Evolutionary conservation across 2,113 vertebrate species (phyloP).

Genomic region (Cercopithecus mona): DNA sequence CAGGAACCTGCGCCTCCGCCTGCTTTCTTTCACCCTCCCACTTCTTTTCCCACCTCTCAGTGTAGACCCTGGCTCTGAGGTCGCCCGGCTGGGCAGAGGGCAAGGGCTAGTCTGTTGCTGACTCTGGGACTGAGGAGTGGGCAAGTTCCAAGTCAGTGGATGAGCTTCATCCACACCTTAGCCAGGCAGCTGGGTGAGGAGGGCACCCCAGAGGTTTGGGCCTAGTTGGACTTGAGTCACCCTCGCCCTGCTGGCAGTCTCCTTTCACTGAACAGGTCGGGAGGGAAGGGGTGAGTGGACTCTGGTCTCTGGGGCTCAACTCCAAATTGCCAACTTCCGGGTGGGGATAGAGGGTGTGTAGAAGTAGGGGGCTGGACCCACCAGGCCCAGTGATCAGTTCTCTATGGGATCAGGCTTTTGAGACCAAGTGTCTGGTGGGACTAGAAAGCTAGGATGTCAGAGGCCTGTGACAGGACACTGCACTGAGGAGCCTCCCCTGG

Average conservation of each 20-base stretch:
- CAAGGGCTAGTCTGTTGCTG: not conserved
- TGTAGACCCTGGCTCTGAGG: not conserved
- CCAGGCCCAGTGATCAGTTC: not conserved
- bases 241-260: not conserved
- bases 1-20: conserved; percentile 69
- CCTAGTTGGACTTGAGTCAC: not conserved
- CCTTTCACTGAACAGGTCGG: not conserved
- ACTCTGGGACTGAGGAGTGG: not conserved
- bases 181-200: too few relatives aligned
- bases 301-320: not conserved
- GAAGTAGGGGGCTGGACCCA: not conserved
- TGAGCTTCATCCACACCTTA: not conserved
- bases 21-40: conserved; percentile 77
- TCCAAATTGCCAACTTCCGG: not conserved
- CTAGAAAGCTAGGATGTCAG: not conserved
- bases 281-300: not conserved
- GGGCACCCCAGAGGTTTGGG: not conserved
- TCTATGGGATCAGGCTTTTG: not conserved
- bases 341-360: not conserved
- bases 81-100: fast-evolving
- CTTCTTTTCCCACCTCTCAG: not conserved
- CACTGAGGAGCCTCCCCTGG: not conserved
- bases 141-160: not conserved
- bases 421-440: not conserved
- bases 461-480: not conserved